Base-by-base conservation (phyloP, 2,113 vertebrate species). In the Cyanoliseus patagonus region DNA sequence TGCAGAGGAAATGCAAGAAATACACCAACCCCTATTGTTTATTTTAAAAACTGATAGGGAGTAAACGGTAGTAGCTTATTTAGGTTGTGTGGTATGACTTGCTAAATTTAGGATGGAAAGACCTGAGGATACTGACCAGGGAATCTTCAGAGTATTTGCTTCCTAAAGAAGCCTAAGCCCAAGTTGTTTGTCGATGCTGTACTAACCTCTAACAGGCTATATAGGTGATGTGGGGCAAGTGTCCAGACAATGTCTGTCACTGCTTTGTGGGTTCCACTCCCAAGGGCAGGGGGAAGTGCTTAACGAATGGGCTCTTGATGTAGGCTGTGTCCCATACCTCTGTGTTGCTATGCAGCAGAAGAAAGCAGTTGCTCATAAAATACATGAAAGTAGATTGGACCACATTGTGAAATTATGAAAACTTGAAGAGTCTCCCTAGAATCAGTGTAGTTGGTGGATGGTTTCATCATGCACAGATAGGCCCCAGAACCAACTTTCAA, bases 391-490 rank as follows among this genome's bases (percentile, higher is more conserved):
- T 17, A 41, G 5, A 11, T 24, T 4, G 47, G 16, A 9, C 33
- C 11, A 67, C n/a, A 1, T 0, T 39, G 37, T 24, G 46, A 49
- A 1, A 6, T 41, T 37, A 4, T 0, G 46, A 6, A 9, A 67
- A 7, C 35, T 51, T 57, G 30, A 8, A 4, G 25, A 55, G 5
- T 57, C 42, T 72, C 17, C 37, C 24, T 5, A 6, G 24, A 10
- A 7, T 3, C 33, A 0, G 17, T 8, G 23, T 6, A 15, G 15
- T 1, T 28, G 25, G n/a, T 79, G 88, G 62, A 6, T 33, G 41
- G 6, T 53, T 6, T 2, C 10, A 1, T 17, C n/a, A 7, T 9
- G 33, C 53, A 47, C 3, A 39, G 35, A 15, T 0, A 28, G 28
- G 20, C n/a, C 41, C 2, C 0, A 23, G n/a, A n/a, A 3, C 10